phyloP scores from a whole-genome alignment of 2,888 invertebrate species.

The Oasisia sp. region DNA sequence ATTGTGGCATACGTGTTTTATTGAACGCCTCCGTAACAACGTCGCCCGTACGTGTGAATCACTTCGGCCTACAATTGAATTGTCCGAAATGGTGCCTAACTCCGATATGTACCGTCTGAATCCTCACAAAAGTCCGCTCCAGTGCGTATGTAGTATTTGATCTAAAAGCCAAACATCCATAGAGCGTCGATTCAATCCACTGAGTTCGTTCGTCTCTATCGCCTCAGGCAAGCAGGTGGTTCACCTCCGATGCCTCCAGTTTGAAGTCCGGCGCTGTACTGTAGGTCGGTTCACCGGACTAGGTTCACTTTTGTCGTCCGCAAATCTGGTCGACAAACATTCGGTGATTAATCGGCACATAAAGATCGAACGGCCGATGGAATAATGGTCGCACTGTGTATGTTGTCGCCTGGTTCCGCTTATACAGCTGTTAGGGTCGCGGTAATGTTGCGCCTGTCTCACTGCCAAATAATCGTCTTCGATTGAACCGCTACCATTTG shows the following conservation, averaged over 20 bases:
- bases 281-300: background rate
- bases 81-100: background rate
- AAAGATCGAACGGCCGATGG: background rate
- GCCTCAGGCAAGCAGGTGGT: background rate
- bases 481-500: background rate
- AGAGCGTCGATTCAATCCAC: background rate
- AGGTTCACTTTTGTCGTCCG: background rate
- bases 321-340: conserved; percentile 12
- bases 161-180: background rate
- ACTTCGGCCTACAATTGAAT: background rate
- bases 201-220: background rate
- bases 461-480: background rate
- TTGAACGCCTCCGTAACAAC: background rate
- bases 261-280: background rate
- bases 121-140: background rate
- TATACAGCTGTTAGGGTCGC: background rate
- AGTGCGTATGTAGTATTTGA: background rate
- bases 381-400: background rate
- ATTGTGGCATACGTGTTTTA: background rate
- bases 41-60: background rate
- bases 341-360: background rate
- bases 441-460: background rate
- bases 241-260: background rate
- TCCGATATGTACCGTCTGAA: too few species aligned
- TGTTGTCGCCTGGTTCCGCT: background rate